These are phyloP conservation scores for Hydropsyche tenuis DNA, from an alignment of 1,140 invertebrate species.

Conservation along the genomic window DNA sequence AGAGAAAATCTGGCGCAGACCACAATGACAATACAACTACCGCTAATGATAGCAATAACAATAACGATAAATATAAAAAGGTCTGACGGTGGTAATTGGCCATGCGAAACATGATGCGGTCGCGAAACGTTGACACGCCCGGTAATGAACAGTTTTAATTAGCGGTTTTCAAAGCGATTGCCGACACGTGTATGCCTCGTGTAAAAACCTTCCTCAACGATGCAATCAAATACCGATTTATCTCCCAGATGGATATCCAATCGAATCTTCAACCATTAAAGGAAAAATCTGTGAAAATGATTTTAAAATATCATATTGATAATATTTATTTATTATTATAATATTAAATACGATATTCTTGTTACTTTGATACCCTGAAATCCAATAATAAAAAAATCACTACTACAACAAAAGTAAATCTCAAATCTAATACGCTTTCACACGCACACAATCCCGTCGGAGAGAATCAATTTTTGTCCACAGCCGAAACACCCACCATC, in stretches of 20 bases:
- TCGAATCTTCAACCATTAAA: too few species aligned
- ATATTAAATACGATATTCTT: too few species aligned
- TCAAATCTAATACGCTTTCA: not conserved
- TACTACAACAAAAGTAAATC: not conserved
- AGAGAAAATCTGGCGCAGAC: too few species aligned
- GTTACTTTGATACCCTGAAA: too few species aligned
- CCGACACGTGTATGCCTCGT: constrained; percentile 32
- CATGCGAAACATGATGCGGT: constrained; percentile 10
- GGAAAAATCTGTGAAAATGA: too few species aligned
- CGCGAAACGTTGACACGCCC: constrained; percentile 43
- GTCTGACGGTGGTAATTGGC: constrained; percentile 5
- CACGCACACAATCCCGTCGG: too few species aligned
- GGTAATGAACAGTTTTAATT: constrained; percentile 51
- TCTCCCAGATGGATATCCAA: too few species aligned
- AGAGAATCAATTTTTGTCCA: constrained; percentile 3
- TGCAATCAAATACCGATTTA: not conserved
- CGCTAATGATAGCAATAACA: not conserved
- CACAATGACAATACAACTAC: too few species aligned
- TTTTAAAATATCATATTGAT: too few species aligned
- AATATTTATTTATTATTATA: too few species aligned
- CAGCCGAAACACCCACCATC: not conserved
- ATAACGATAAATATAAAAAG: constrained; percentile 6
- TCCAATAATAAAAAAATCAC: not conserved
- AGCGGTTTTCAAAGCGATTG: constrained; percentile 50
- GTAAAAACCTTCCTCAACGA: not conserved